Evolutionary conservation across 2,113 vertebrate species (phyloP), one percentile per base, ranked within the genome.

Genomic region (Cynocephalus volans): DNA sequence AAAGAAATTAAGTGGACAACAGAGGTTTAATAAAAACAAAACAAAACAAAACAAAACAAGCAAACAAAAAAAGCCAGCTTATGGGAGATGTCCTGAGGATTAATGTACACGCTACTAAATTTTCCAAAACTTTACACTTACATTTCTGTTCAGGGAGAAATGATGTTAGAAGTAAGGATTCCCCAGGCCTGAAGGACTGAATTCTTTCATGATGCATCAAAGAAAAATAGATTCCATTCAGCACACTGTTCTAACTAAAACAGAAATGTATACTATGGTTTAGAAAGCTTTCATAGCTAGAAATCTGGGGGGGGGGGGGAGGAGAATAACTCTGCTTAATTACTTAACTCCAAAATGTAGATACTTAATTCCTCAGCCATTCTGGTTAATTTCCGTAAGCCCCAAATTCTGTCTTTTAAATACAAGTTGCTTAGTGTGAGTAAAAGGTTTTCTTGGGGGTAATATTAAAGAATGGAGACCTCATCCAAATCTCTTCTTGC

Each of bases 151-250:
- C 45, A 65, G 60, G 72, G 70, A 95, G 45, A 93, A 73, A 21
- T 79, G 45, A 90, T 70, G 41, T 96, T 94, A 95, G 90, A 97
- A 94, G 86, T 73, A 85, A 93, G 92, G 95, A 95, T 72, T 72
- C 56, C 62, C 13, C 10, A 81, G 41, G 41, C 54, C 60, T 45
- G 72, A 88, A 95, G 94, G 79, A 96, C 45, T 64, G 45, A 83
- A 86, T 76, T 97, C 36, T 96, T 96, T 96, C 58, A 95, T 86
- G 80, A 93, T 80, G 97, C 89, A 93, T 76, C 93, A 95, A 77
- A 98, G 83, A 95, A 95, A 94, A 94, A 85, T 62, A 95, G 58
- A 91, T 54, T 56, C 65, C 65, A 70, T 67, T 89, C 80, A 95
- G 65, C 45, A 79, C 26, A 89, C 24, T 94, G 13, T 91, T 95